Evolutionary conservation across 2,797 vertebrate genomes (phyloP).

Genomic region (Podarcis lilfordi): DNA sequence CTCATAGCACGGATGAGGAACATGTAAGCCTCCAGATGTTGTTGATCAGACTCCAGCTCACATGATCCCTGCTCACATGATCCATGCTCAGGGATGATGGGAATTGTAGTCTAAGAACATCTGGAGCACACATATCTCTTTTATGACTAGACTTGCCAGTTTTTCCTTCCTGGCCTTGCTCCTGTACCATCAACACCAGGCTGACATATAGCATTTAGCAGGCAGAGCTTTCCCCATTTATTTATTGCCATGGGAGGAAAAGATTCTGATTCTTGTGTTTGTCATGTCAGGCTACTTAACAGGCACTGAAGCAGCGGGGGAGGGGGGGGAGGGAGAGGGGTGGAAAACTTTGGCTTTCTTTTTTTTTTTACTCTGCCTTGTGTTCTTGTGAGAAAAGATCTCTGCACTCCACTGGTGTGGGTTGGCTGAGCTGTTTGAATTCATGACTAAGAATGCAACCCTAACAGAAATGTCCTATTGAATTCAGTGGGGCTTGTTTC

Average conservation of each 20-base stretch:
- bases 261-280: not conserved
- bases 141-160: not conserved
- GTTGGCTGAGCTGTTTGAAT: not conserved
- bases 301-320: no score
- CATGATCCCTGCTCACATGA: no score
- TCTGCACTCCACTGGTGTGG: accelerated
- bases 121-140: not conserved
- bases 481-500: no score
- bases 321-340: accelerated
- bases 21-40: no score
- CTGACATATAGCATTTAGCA: not conserved
- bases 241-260: not conserved
- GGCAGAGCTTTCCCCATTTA: not conserved
- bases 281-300: not conserved
- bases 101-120: no score
- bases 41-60: no score
- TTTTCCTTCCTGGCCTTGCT: not conserved
- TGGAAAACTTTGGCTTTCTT: not conserved
- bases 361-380: no score
- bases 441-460: not conserved
- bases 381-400: not conserved
- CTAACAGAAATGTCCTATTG: no score
- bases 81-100: no score
- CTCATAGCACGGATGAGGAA: no score
- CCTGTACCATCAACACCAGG: not conserved